Base-by-base conservation (phyloP, 2,888 invertebrate genomes). In the Melipona bicolor region DNA sequence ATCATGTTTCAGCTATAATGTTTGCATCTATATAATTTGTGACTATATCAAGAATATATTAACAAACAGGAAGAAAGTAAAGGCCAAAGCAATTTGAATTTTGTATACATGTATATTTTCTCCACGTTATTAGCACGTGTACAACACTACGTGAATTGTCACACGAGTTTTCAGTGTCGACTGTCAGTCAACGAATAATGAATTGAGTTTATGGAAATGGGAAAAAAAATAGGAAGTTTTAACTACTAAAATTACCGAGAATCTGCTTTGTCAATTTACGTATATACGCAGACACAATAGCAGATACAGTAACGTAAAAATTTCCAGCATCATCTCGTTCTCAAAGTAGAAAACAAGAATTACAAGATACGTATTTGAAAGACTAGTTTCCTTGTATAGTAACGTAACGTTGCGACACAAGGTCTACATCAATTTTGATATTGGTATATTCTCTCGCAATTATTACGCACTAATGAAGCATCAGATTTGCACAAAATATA, bases 121-220 rank as follows among this genome's bases (percentile, higher is more conserved):
- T 27, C 9, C 27, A 43, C 17, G 61, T 54, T 43, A n/a, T 70
- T 32, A 54, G 6, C 32, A 24, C 27, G 6, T 27, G 27, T 59
- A 36, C 36, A 56, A 3, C 17, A 15, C n/a, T 27, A 17, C 19
- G 11, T n/a, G 27, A 71, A 50, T 61, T 17, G 67, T 84, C 79
- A 24, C 86, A 72, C 79, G 77, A 75, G 64, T 73, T 65, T 84
- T 61, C 13, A 36, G 72, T 76, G 67, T 62, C 36, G 70, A 61
- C 32, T 50, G 43, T 11, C 24, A 15, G 62, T 61, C n/a, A 50
- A 54, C 21, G 32, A 77, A 52, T 15, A 36, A 32, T 49, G 52
- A 54, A 56, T 71, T 68, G 6, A 50, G 43, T 49, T 49, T 75
- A 3, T 43, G 9, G 13, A 17, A 36, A 24, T 13, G 19, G n/a